Evolutionary conservation across 2,888 invertebrate species (phyloP).

Genomic region (Mactromeris polynyma): DNA sequence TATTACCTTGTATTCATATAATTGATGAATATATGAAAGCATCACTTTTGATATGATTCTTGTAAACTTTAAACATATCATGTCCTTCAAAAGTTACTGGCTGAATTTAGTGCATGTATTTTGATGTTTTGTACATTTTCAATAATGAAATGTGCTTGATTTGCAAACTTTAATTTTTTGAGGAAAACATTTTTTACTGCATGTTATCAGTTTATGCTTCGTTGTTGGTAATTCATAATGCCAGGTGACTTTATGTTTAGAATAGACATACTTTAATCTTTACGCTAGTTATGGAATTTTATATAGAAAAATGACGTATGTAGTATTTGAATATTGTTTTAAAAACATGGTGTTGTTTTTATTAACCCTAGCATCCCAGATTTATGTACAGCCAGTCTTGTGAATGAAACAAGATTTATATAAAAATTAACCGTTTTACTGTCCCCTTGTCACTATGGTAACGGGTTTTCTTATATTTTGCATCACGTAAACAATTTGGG

Average conservation of each 20-base stretch:
- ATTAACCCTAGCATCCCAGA: not conserved
- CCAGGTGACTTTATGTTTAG: not conserved
- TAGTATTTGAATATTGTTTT: not conserved
- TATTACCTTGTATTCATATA: too few species aligned
- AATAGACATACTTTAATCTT: not conserved
- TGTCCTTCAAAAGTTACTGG: not conserved
- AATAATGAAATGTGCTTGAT: not conserved
- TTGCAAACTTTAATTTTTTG: not conserved
- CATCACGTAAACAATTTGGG: not conserved
- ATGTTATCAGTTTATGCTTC: not conserved
- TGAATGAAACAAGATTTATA: not conserved
- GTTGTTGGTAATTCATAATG: not conserved
- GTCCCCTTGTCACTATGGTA: slow-evolving; percentile 7
- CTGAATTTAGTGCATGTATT: not conserved
- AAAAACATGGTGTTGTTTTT: slow-evolving; percentile 21
- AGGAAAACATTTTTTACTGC: not conserved
- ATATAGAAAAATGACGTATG: not conserved
- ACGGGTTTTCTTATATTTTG: not conserved
- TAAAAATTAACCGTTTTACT: not conserved
- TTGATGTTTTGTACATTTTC: not conserved
- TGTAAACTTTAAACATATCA: not conserved
- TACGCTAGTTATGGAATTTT: not conserved
- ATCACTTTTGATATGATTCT: too few species aligned
- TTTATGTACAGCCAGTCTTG: slow-evolving; percentile 15
- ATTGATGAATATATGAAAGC: too few species aligned